phyloP scores from a whole-genome alignment of 2,888 invertebrate species.

The Lasioglossum figueresi region DNA sequence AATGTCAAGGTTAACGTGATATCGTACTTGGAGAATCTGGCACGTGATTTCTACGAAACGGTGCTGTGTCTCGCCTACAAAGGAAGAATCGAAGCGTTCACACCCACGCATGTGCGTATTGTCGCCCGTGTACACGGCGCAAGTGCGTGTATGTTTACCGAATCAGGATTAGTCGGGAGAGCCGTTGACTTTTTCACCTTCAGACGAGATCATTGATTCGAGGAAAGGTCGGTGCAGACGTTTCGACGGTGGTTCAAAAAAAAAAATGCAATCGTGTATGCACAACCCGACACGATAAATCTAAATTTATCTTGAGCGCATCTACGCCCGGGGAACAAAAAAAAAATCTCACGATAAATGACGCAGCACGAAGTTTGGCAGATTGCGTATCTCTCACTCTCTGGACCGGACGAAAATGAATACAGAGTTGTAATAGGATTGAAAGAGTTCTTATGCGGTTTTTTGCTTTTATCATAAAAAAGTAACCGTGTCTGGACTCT shows the following conservation, averaged over 20 bases:
- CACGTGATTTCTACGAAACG: constrained; percentile 53
- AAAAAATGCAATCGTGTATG: constrained; percentile 11
- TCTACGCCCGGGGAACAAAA: constrained; percentile 24
- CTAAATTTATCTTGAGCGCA: constrained; percentile 46
- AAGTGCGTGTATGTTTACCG: constrained; percentile 57
- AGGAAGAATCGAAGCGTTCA: constrained; percentile 36
- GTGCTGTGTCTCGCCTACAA: constrained; percentile 1
- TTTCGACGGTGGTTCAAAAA: not conserved
- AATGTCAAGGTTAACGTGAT: constrained; percentile 44
- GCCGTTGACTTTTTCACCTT: constrained; percentile 71
- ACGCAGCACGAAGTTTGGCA: not conserved
- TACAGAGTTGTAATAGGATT: not conserved
- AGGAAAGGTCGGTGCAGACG: constrained; percentile 53
- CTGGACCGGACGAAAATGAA: constrained; percentile 1
- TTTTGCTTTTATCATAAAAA: not conserved
- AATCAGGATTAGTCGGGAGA: constrained; percentile 52
- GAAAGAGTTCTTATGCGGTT: not conserved
- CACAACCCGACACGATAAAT: constrained; percentile 29
- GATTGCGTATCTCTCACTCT: not conserved
- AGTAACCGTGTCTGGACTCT: not conserved
- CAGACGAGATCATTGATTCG: constrained; percentile 70
- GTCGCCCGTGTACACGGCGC: constrained; percentile 23
- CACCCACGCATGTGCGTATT: constrained; percentile 21
- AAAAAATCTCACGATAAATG: constrained; percentile 7
- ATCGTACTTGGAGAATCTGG: constrained; percentile 24